Evolutionary conservation across 2,113 vertebrate species (phyloP).

Genomic region (Sapajus apella): DNA sequence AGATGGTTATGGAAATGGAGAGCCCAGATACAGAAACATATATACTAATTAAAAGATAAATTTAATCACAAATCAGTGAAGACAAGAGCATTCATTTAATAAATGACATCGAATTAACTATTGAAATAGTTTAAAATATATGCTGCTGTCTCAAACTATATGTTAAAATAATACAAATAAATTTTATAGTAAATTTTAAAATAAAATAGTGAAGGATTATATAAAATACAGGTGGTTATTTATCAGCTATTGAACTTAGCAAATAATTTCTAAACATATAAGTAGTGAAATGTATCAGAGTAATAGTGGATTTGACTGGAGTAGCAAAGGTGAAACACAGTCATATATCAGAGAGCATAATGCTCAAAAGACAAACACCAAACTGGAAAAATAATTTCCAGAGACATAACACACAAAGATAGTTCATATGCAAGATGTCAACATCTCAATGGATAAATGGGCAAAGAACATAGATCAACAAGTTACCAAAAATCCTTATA

Average conservation of each 20-base stretch:
- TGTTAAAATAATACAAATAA: background rate
- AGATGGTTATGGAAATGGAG: background rate
- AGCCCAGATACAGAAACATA: background rate
- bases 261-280: background rate
- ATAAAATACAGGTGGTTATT: background rate
- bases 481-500: background rate
- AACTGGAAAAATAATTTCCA: background rate
- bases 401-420: background rate
- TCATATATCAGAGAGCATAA: background rate
- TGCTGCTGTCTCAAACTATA: background rate
- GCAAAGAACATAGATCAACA: background rate
- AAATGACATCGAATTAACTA: background rate
- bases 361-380: background rate
- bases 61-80: background rate
- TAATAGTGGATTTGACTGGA: background rate
- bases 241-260: background rate
- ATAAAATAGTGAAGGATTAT: background rate
- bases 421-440: background rate
- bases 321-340: background rate
- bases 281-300: background rate
- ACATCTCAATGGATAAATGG: background rate
- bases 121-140: background rate
- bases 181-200: background rate
- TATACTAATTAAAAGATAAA: background rate
- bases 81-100: background rate